Evolutionary conservation across 2,797 vertebrate species (phyloP), one percentile per base, ranked within the genome.

Genomic region (Cuculus canorus): DNA sequence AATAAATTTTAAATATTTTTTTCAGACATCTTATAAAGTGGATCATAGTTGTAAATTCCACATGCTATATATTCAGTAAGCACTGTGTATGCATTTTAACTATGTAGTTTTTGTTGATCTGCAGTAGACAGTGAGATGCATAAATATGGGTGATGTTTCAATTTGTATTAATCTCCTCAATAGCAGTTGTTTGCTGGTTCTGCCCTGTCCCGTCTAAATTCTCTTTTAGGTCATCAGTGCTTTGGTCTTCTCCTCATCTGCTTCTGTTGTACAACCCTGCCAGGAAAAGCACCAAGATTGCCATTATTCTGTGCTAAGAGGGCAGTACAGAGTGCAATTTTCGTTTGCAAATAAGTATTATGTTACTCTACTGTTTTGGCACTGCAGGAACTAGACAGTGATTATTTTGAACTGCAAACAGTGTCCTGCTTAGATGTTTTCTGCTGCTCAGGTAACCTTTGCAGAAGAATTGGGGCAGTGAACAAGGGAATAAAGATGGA

Each of bases 401-500:
- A 86, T 82, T 69, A 53, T 90, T 75, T n/a, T 72, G 37, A 96
- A 45, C 66, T 76, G 80, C 71, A 68, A 57, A 69, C 39, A 50
- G 69, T 47, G 80, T 35, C 71, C 82, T 90, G 54, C 39, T 92
- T 82, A 5, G 4, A 2, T 68, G 52, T 54, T 83, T 93, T 90
- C 66, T 91, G 82, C 72, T 70, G 35, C 85, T 90, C 17, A 63
- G 39, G n/a, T 92, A 85, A 86, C 63, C 72, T 96, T 88, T 90
- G 48, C 57, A 78, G 76, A 90, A 78, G 77, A 88, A 81, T 0
- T 90, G 65, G 76, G 77, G 52, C 82, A 91, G 47, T 61, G 70
- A 88, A 35, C 0, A 0, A 75, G 91, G 72, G 80, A 83, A 68
- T 95, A 80, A 86, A 78, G 50, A n/a, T 32, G 50, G 43, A 60